Base-by-base conservation (phyloP, 2,113 vertebrate species). In the Canis aureus region DNA sequence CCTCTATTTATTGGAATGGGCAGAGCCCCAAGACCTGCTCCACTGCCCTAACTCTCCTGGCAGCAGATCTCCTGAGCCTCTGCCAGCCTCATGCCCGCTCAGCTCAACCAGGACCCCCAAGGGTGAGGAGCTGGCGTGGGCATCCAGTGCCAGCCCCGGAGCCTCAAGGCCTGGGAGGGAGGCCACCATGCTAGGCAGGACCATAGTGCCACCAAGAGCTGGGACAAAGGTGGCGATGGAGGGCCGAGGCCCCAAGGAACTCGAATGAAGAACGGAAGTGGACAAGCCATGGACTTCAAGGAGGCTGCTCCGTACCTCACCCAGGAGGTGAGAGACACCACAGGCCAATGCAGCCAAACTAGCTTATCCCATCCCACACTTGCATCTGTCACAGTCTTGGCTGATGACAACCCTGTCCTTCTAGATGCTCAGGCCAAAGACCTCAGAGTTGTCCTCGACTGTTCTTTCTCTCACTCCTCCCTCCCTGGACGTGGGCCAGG, bases 281-380 rank as follows among this genome's bases (percentile, higher is more conserved):
- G 53, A 17, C 55, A 53, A 2, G n/a, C 6, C 23, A 15, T 13
- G 35, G 43, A 29, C 2, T 4, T 49, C 35, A 8, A 17, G 11
- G 51, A 69, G 81, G 25, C 25, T 15, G 23, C 25, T 69, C n/a
- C 5, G 32, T 29, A 3, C 22, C 29, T 13, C 11, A 3, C 4
- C 23, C 23, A 1, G 43, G 43, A 43, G 43, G 78, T 2, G 17
- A 57, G 27, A 43, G 64, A 53, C 35, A 5, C n/a, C 38, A 0
- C n/a, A 43, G 51, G 29, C n/a, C 51, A 0, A 0, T 1, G n/a
- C 23, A 25, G 29, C 64, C 84, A 69, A 1, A 9, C 16, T 11
- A 49, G 38, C 27, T 49, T 20, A 1, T 9, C 13, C 5, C 29
- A 27, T 35, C 16, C 17, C 73, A 15, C 12, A 1, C 73, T 49